Evolutionary conservation across 2,797 vertebrate genomes (phyloP), one percentile per base, ranked within the genome.

Genomic region (Leptodactylus fallax): DNA sequence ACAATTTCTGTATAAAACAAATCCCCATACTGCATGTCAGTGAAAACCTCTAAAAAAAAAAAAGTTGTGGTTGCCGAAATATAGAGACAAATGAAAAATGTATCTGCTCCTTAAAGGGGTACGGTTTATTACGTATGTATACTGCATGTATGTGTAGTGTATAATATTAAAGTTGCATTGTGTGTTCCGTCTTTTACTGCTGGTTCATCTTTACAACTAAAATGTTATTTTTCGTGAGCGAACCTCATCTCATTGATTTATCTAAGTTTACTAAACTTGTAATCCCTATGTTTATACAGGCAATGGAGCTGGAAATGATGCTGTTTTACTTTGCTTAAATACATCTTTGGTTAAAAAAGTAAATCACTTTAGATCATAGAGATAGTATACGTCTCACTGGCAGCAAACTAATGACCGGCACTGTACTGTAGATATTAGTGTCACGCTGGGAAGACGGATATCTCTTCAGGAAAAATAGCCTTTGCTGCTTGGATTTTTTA

Each of bases 321-420:
- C 65, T 27, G 27, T 13, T 16, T 69, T 69, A 14, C 67, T 69
- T 69, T 6, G 25, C 36, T 69, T 69, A 36, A 69, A 69, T 36
- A 16, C 27, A 69, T 16, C 67, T 14, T 13, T 36, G 10, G 67
- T 14, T 69, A 17, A 69, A 69, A 69, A 69, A 69, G 67, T 69
- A 69, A 69, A 36, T 69, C 67, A 69, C 67, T 69, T 69, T 69
- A 69, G 67, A 69, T 69, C 25, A 69, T 69, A 16, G 10, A 36
- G 67, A 36, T 69, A 36, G 67, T 11, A 27, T 36, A 36, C 36
- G 36, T 36, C 36, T 63, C n/a, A 67, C 63, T 67, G 63, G 23
- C 11, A 67, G 25, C 23, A 67, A 67, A 27, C 25, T 69, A 69
- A 69, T 27, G 67, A 69, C 63, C 23, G 23, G 23, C 3, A 0